A percentile compares a stretch with the other conserved stretches of the same genome.
phyloP scores from a whole-genome alignment of 2,888 invertebrate species.

The Acanthococcus lagerstroemiae region DNA sequence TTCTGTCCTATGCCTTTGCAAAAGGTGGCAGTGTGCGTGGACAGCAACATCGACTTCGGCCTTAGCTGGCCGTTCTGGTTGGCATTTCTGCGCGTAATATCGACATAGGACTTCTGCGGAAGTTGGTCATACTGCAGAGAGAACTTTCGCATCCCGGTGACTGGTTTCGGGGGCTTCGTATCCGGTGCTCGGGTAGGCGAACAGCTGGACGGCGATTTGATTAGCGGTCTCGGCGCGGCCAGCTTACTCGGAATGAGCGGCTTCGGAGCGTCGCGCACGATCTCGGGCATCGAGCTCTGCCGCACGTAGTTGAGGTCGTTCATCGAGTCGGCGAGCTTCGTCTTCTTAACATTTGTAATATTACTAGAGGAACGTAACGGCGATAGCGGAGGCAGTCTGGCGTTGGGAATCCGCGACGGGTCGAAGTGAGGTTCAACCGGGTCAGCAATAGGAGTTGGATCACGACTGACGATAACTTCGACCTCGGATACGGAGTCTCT shows the following conservation, averaged over 20 bases:
- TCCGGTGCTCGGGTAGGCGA: neutral
- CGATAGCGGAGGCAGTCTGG: conserved; percentile 13
- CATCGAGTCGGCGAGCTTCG: neutral
- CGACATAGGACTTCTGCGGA: conserved; percentile 34
- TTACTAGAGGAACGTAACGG: conserved; percentile 3
- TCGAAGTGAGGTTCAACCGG: neutral
- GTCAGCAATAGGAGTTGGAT: conserved; percentile 1
- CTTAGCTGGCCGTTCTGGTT: conserved; percentile 29
- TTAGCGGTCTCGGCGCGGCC: neutral
- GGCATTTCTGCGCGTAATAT: neutral
- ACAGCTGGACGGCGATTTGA: neutral
- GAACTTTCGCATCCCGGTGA: conserved; percentile 45
- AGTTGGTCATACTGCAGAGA: conserved; percentile 40
- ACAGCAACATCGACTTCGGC: conserved; percentile 41
- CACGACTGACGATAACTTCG: conserved; percentile 43
- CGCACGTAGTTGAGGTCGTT: conserved; percentile 24
- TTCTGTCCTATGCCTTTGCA: conserved; percentile 75
- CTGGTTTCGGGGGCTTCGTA: conserved; percentile 33
- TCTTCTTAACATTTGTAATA: neutral
- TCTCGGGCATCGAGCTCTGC: conserved; percentile 36
- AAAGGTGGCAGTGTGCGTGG: conserved; percentile 50
- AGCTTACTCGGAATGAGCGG: neutral
- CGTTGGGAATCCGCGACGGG: neutral
- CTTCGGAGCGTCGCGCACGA: conserved; percentile 27
- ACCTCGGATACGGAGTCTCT: conserved; percentile 42